Base-by-base conservation (phyloP, 2,113 vertebrate genomes). In the Hippocampus barbouri region DNA sequence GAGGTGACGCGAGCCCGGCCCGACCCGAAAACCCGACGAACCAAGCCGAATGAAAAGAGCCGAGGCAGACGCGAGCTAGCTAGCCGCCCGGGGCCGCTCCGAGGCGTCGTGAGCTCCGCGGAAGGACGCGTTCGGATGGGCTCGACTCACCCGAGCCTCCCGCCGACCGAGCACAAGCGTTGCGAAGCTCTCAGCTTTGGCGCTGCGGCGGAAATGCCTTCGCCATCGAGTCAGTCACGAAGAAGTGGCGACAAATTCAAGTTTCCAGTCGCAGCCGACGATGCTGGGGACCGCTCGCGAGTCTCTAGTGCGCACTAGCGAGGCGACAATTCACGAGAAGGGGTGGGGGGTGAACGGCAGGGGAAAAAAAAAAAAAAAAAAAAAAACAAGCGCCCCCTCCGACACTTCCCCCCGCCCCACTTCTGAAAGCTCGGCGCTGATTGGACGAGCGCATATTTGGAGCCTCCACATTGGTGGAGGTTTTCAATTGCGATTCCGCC, bases 91-190 rank as follows among this genome's bases (percentile, higher is more conserved):
- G 30, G 25, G 67, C 65, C 9, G 21, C 38, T 40, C 61, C 40
- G 23, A 51, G 2, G 21, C 61, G 38, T 68, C 65, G 74, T 61
- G 30, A 71, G 69, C 10, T 51, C 38, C 41, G 27, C 51, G 47
- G 21, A 81, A 0, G 1, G 30, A 34, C 30, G 30, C 15, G 40
- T 67, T 18, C 41, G 68, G 75, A 81, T 61, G 71, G 60, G 70
- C 62, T 75, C 72, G 68, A 82, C 87, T 86, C 72, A 89, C 87
- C 86, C 41, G 59, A 69, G 49, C 64, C 69, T 72, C 70, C 30
- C 34, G 74, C 2, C 59, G 74, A 80, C 75, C 69, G 10, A 14
- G 18, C 38, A n/a, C 14, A 63, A 63, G 8, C 34, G 27, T 61
- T 18, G 23, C 11, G 56, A 34, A 45, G 34, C 66, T 30, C 2